Percentiles rank a stretch among this genome's conserved stretches.
Conservation (phyloP, 2,797 vertebrate genomes). For the Hemitrygon akajei region DNA sequence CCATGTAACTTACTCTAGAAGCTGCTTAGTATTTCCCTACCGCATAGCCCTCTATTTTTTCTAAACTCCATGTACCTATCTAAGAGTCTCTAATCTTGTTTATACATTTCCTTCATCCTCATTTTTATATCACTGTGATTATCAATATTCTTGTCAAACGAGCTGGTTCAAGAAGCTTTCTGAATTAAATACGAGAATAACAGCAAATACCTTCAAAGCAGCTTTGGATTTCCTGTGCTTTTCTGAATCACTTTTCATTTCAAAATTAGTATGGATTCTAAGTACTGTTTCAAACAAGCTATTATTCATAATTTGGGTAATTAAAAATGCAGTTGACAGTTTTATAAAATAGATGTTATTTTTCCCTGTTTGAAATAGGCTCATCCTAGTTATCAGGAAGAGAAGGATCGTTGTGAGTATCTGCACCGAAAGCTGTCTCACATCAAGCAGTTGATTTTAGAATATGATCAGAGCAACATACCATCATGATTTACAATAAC, state of each 20-base stretch:
- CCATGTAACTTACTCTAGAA: too few relatives aligned
- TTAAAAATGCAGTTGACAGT: neutral
- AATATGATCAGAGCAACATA: conserved; percentile 64
- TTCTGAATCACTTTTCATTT: neutral
- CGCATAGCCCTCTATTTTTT: too few relatives aligned
- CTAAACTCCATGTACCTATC: too few relatives aligned
- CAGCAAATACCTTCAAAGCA: neutral
- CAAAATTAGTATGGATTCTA: neutral
- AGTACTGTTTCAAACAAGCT: neutral
- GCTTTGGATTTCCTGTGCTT: neutral
- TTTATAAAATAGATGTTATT: neutral
- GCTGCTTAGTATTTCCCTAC: too few relatives aligned
- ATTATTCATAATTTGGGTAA: neutral
- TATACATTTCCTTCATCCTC: neutral
- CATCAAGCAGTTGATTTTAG: conserved; percentile 74
- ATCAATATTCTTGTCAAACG: neutral
- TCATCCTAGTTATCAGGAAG: conserved; percentile 72
- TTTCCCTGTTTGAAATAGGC: conserved; percentile 51
- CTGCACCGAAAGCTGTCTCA: conserved; percentile 78
- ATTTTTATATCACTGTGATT: neutral
- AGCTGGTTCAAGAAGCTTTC: neutral
- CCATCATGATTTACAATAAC: neutral
- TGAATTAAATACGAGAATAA: neutral
- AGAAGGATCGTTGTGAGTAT: conserved; percentile 74
- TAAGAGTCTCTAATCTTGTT: neutral